Evolutionary conservation across 2,113 vertebrate genomes (phyloP).

Genomic region (Delphinus delphis): DNA sequence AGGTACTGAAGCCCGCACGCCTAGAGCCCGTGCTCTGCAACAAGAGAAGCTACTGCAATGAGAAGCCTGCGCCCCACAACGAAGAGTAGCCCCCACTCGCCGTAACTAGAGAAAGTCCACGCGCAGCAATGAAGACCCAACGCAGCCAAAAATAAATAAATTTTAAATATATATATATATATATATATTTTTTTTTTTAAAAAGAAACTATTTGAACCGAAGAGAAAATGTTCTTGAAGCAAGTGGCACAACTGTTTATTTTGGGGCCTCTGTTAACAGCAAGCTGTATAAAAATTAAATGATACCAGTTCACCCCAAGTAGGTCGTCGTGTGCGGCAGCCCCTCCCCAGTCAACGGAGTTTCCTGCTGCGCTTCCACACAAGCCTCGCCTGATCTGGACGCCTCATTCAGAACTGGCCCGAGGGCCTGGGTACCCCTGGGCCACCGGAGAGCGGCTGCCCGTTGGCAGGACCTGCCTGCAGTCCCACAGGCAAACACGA

Average conservation of each 20-base stretch:
- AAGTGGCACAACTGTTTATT: neutral
- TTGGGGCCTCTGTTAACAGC: neutral
- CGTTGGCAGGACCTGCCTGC: neutral
- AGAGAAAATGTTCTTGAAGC: neutral
- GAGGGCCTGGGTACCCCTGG: neutral
- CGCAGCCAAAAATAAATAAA: too few species aligned
- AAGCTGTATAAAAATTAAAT: neutral
- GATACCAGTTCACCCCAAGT: neutral
- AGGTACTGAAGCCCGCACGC: too few species aligned
- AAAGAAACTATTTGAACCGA: neutral
- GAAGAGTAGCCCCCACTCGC: too few species aligned
- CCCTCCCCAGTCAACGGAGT: neutral
- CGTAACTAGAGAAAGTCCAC: rapidly evolving
- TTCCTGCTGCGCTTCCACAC: neutral
- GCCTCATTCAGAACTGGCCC: rapidly evolving
- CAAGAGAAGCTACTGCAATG: too few species aligned
- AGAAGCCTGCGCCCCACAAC: too few species aligned
- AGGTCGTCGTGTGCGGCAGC: too few species aligned
- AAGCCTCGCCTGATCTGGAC: neutral
- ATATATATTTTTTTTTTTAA: too few species aligned
- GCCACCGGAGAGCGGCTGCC: neutral
- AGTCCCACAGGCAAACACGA: neutral
- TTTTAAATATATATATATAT: too few species aligned
- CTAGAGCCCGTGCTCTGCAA: too few species aligned
- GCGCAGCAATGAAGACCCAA: rapidly evolving